Percentiles rank a stretch among this genome's conserved stretches.
Conservation (phyloP, 2,113 vertebrate genomes). For the Odobenus rosmarus region DNA sequence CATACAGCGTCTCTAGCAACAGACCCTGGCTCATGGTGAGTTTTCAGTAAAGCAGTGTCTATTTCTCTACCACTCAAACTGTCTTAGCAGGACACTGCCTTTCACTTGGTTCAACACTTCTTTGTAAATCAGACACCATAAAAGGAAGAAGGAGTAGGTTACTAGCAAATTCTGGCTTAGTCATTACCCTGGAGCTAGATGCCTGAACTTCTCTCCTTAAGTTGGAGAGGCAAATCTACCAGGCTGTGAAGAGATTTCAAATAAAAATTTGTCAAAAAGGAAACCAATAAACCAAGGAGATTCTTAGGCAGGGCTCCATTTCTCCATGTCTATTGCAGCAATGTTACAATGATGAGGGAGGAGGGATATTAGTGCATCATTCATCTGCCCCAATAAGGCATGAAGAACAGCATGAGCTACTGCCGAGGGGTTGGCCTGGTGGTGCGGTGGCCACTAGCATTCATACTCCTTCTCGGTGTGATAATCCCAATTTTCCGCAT, state of each 20-base stretch:
- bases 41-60: background rate
- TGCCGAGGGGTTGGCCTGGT: background rate
- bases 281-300: background rate
- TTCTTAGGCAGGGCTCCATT: background rate
- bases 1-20: background rate
- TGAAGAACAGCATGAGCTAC: background rate
- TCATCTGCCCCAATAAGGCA: background rate
- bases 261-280: background rate
- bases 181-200: background rate
- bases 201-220: background rate
- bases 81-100: background rate
- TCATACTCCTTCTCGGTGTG: background rate
- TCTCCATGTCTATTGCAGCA: background rate
- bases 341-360: fast-evolving
- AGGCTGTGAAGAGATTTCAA: background rate
- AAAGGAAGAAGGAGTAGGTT: background rate
- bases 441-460: background rate
- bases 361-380: background rate
- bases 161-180: background rate
- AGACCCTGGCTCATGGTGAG: background rate
- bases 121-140: background rate
- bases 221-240: background rate
- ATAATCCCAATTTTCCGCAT: background rate
- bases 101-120: background rate
- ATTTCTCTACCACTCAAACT: background rate